A percentile compares a stretch with the other conserved stretches of the same genome.
phyloP scores from a whole-genome alignment of 2,888 invertebrate species.

The Galeopsomyia nigrocyanea region DNA sequence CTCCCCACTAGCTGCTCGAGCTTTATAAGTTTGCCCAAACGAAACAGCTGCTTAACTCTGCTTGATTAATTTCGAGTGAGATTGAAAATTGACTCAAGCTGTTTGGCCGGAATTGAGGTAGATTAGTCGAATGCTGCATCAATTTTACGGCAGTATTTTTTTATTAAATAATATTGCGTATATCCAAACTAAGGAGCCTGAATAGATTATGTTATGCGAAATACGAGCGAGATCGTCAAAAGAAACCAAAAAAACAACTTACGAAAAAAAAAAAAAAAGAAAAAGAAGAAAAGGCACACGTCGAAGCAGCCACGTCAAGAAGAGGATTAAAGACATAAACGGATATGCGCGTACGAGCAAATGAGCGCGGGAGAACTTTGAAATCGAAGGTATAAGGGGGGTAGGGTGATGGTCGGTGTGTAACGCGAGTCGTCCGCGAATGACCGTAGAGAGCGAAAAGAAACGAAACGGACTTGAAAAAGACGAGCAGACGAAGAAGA shows the following conservation, averaged over 20 bases:
- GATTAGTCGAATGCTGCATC: no score
- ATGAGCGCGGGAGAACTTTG: slow-evolving; percentile 19
- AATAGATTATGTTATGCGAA: no score
- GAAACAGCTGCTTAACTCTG: slow-evolving; percentile 10
- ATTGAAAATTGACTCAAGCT: not conserved
- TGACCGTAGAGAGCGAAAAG: slow-evolving; percentile 5
- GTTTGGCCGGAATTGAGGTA: no score
- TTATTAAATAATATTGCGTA: not conserved
- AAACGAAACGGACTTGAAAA: slow-evolving; percentile 38
- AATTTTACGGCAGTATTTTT: not conserved
- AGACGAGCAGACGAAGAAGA: slow-evolving; percentile 41
- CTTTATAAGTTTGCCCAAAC: slow-evolving; percentile 5
- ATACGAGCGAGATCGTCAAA: no score
- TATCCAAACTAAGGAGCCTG: no score
- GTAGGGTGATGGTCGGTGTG: slow-evolving; percentile 9
- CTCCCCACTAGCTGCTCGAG: not conserved
- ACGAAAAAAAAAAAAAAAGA: not conserved
- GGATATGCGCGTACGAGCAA: not conserved
- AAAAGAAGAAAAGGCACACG: not conserved
- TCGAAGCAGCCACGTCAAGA: slow-evolving; percentile 7
- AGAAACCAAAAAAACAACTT: not conserved
- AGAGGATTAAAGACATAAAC: slow-evolving; percentile 36
- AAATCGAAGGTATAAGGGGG: slow-evolving; percentile 31
- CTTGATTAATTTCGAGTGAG: slow-evolving; percentile 6
- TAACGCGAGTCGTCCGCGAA: slow-evolving; percentile 32